A percentile compares a stretch with the other conserved stretches of the same genome.
Evolutionary conservation across 2,797 vertebrate species (phyloP).

Genomic region (Sus cebifrons): DNA sequence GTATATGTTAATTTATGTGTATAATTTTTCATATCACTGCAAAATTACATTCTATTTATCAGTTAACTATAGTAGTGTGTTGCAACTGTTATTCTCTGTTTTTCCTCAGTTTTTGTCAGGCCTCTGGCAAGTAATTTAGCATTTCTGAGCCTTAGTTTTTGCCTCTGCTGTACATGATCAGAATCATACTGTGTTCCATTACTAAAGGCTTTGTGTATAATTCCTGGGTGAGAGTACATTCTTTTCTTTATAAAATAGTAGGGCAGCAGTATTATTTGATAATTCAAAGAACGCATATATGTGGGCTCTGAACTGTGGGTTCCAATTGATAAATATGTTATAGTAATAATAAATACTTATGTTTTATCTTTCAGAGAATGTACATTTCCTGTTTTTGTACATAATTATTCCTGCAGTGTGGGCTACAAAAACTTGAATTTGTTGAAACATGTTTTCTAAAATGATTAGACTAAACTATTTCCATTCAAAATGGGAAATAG

Average conservation of each 20-base stretch:
- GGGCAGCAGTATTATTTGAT: not conserved
- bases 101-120: constrained; percentile 3
- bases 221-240: not conserved
- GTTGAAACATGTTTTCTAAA: constrained; percentile 47
- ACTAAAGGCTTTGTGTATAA: constrained; percentile 3
- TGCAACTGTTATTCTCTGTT: constrained; percentile 37
- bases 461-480: constrained; percentile 28
- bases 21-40: constrained; percentile 33
- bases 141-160: constrained; percentile 62
- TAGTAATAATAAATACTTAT: constrained; percentile 45
- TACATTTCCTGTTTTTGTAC: not conserved
- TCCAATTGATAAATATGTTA: constrained; percentile 14
- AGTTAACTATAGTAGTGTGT: constrained; percentile 15
- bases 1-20: constrained; percentile 66
- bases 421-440: not conserved
- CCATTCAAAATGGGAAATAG: not conserved
- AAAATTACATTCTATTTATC: constrained; percentile 34
- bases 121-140: constrained; percentile 43
- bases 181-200: constrained; percentile 9
- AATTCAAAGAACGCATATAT: not conserved
- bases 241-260: constrained; percentile 29
- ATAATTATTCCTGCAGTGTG: constrained; percentile 29
- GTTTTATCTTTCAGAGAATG: constrained; percentile 57
- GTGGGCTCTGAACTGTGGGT: not conserved
- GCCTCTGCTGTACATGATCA: not conserved